These are phyloP conservation scores for Suncus etruscus DNA, from an alignment of 2,113 vertebrate genomes.

Conservation along the genomic window DNA sequence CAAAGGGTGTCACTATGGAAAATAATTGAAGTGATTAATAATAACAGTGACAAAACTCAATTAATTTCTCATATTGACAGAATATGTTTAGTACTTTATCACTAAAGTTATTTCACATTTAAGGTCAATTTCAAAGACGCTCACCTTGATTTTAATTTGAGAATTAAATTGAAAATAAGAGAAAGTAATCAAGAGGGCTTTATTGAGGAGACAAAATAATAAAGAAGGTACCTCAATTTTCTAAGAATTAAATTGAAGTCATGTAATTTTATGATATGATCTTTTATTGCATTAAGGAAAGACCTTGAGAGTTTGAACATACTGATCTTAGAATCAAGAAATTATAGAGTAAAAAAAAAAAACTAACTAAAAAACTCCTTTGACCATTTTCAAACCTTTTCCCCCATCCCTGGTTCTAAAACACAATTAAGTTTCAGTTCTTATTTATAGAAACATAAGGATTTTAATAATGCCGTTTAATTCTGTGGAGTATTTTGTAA, in stretches of 20 bases:
- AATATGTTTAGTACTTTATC: neutral
- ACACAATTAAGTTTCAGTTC: neutral
- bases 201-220: neutral
- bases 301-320: neutral
- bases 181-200: neutral
- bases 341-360: neutral
- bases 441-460: neutral
- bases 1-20: neutral
- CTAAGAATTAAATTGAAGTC: constrained; percentile 3
- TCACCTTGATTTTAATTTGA: constrained; percentile 22
- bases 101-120: constrained; percentile 44
- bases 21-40: neutral
- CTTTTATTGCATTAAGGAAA: constrained; percentile 50
- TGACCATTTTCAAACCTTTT: neutral
- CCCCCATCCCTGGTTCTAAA: neutral
- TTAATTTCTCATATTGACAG: constrained; percentile 31
- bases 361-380: neutral
- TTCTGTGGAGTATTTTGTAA: constrained; percentile 55
- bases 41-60: constrained; percentile 4
- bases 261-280: constrained; percentile 17
- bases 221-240: neutral
- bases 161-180: neutral
- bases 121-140: constrained; percentile 40
- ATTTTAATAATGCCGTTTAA: constrained; percentile 11
- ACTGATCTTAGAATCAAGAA: neutral